Evolutionary conservation across 2,888 invertebrate genomes (phyloP).

Genomic region (Parapristionchus giblindavisi): DNA sequence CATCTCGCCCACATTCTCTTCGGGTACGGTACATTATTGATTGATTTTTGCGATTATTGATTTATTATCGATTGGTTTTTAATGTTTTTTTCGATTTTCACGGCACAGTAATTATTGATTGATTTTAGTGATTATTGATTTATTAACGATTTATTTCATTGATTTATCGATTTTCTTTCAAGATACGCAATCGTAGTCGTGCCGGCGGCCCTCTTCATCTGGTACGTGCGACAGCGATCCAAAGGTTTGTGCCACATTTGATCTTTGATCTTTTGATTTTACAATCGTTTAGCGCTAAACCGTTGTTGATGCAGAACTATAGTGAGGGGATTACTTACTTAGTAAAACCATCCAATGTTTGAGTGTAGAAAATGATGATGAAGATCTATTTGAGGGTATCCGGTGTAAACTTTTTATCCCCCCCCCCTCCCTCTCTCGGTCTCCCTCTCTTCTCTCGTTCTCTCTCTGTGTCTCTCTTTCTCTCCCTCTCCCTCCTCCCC

Average conservation of each 20-base stretch:
- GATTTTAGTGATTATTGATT: not conserved
- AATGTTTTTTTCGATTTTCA: not conserved
- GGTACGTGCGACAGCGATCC: conserved; percentile 48
- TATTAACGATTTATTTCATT: not conserved
- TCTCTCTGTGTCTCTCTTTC: no score
- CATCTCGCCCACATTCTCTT: conserved; percentile 59
- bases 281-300: no score
- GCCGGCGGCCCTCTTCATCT: conserved; percentile 57
- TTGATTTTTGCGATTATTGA: not conserved
- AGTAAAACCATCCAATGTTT: no score
- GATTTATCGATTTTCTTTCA: not conserved
- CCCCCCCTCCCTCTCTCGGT: no score
- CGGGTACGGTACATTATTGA: conserved; percentile 51
- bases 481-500: no score
- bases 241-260: conserved; percentile 46
- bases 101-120: not conserved
- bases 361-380: no score
- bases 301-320: no score
- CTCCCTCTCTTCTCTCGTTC: no score
- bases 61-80: not conserved
- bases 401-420: no score
- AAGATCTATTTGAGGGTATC: no score
- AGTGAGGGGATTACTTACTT: no score
- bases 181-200: conserved; percentile 47
- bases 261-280: no score